Evolutionary conservation across 2,113 vertebrate genomes (phyloP).

Genomic region (Zosterops lateralis): DNA sequence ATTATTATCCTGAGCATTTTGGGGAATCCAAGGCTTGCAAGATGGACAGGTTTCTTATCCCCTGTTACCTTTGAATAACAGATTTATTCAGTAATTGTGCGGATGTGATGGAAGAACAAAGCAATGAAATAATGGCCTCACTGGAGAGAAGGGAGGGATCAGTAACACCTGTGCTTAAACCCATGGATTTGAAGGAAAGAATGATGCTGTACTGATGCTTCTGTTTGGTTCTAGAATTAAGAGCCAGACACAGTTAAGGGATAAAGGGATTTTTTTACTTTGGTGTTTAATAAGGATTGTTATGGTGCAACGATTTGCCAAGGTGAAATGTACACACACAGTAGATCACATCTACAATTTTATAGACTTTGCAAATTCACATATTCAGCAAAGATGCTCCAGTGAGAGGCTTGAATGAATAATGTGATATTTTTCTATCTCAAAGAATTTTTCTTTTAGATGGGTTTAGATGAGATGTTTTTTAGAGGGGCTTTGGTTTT

Average conservation of each 20-base stretch:
- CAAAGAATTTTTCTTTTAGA: background rate
- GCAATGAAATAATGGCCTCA: background rate
- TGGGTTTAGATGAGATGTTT: background rate
- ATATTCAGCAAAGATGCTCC: background rate
- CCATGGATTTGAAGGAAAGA: background rate
- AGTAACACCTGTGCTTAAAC: background rate
- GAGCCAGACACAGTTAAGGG: background rate
- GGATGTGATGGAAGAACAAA: background rate
- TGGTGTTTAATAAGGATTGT: background rate
- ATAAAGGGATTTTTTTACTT: background rate
- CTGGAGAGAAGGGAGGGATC: background rate
- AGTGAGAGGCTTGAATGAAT: background rate
- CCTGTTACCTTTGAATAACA: background rate
- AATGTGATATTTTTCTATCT: fast-evolving
- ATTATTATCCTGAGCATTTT: background rate
- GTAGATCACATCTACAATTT: fast-evolving
- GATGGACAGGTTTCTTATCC: background rate
- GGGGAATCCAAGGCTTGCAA: background rate
- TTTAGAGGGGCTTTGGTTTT: background rate
- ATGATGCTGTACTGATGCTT: background rate
- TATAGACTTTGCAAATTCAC: background rate
- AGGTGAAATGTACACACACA: background rate
- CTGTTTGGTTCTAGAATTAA: background rate
- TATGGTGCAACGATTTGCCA: background rate
- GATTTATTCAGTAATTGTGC: background rate